A percentile compares a stretch with the other conserved stretches of the same genome.
Conservation (phyloP, 2,113 vertebrate genomes). For the human (Homo sapiens) region DNA sequence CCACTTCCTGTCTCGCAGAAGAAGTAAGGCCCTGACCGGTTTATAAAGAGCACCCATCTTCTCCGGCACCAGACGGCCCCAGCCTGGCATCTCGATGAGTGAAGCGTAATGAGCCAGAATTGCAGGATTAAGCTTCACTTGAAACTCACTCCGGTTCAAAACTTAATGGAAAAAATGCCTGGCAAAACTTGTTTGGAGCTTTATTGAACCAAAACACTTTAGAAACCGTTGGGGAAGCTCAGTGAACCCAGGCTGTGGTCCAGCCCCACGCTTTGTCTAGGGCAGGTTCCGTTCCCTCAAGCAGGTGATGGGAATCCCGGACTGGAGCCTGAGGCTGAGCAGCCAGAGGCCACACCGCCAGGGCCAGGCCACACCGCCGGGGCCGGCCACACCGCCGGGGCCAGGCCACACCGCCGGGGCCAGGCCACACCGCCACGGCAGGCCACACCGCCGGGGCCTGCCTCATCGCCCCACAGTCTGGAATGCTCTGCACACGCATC, state of each 20-base stretch:
- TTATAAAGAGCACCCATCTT: neutral
- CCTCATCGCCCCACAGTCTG: neutral
- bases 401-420: too few species aligned
- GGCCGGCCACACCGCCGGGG: too few species aligned
- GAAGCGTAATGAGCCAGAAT: conserved; percentile 43
- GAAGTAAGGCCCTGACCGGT: neutral
- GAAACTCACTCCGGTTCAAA: conserved; percentile 65
- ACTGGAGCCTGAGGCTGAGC: neutral
- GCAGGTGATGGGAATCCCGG: neutral
- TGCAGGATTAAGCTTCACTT: conserved; percentile 61
- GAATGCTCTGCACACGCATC: neutral
- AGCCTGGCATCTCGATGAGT: neutral
- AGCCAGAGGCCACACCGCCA: neutral
- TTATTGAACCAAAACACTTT: conserved; percentile 59
- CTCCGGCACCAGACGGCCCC: neutral
- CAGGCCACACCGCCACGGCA: too few species aligned
- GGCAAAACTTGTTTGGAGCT: conserved; percentile 51
- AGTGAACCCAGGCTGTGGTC: neutral
- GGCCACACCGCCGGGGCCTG: neutral
- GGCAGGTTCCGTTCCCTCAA: neutral
- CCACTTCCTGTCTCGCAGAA: conserved; percentile 45
- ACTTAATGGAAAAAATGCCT: conserved; percentile 71
- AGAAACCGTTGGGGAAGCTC: conserved; percentile 45
- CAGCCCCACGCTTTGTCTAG: neutral
- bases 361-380: neutral